Evolutionary conservation across 1,140 invertebrate genomes (phyloP).

Genomic region (Orius insidiosus): DNA sequence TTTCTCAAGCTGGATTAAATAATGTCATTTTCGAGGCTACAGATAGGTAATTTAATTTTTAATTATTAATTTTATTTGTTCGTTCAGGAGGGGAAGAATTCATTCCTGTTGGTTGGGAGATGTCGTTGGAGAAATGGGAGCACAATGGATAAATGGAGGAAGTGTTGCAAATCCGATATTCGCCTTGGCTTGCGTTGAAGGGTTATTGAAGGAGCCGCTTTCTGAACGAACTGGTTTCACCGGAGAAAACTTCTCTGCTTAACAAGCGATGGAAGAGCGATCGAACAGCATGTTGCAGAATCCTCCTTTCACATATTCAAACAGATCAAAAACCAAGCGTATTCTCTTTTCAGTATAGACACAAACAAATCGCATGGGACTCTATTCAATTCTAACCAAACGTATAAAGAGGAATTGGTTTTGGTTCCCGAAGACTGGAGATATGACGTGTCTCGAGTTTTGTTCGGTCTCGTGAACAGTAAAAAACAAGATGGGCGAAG

Average conservation of each 20-base stretch:
- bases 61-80: too few species aligned
- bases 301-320: conserved; percentile 42
- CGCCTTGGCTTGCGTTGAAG: conserved; percentile 43
- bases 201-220: conserved; percentile 33
- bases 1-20: conserved; percentile 45
- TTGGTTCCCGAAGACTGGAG: conserved; percentile 11
- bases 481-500: conserved; percentile 23
- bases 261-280: conserved; percentile 43
- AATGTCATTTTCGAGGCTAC: conserved; percentile 53
- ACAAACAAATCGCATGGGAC: conserved; percentile 34
- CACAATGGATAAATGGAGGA: conserved; percentile 41
- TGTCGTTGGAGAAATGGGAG: conserved; percentile 51
- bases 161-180: conserved; percentile 44
- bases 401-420: conserved; percentile 15
- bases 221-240: conserved; percentile 18
- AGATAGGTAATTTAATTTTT: conserved; percentile 33
- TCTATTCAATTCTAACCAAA: conserved; percentile 1
- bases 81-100: conserved; percentile 44
- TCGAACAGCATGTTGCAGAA: conserved; percentile 38
- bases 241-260: conserved; percentile 34
- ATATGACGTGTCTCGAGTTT: conserved; percentile 11
- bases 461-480: conserved; percentile 23
- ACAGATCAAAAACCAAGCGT: conserved; percentile 28
- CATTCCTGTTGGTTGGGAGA: conserved; percentile 56
- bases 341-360: conserved; percentile 21